Base-by-base conservation (phyloP, 2,797 vertebrate genomes). In the Apogon talboti region DNA sequence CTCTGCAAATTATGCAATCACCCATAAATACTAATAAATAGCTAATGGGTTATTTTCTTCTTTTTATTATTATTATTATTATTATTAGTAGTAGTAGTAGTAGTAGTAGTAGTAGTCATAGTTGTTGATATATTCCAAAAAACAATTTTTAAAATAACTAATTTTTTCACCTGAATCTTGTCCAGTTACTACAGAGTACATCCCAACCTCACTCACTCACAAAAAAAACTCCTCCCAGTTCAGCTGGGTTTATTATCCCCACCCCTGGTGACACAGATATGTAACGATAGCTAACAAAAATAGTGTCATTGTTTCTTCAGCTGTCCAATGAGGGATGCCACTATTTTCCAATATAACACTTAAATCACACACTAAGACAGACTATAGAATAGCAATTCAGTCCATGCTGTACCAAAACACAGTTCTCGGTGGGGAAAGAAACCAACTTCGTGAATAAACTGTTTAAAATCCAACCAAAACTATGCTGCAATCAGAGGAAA, bases 381-480 rank as follows among this genome's bases (percentile, higher is more conserved):
- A 13, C 19, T 30, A 41, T 18, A 42, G n/a, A 0, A 6, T 1
- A 43, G 41, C 33, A 45, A 45, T 48, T n/a, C 16, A 18, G 19
- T 51, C 54, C 40, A 71, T 33, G 38, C 46, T 4, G 2, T 35
- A 11, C 8, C 18, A 50, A 37, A 66, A 76, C 49, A 46, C 38
- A 38, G 8, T n/a, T n/a, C 13, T 49, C n/a, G 0, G 12, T 44
- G 18, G 37, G 37, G 56, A 47, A 62, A 48, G 37, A 69, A 74
- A 63, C 56, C 57, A 55, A 9, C n/a, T 21, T 4, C 24, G 30
- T 33, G 50, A 59, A 55, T 76, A 74, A 80, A 76, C 60, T 75
- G n/a, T 58, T 61, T 21, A 35, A 69, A 13, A 9, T 75, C 48
- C 13, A 18, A 81, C 63, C 68, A 64, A 58, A 72, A 77, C 68